Evolutionary conservation across 2,113 vertebrate species (phyloP).

Genomic region (Propithecus coquereli): DNA sequence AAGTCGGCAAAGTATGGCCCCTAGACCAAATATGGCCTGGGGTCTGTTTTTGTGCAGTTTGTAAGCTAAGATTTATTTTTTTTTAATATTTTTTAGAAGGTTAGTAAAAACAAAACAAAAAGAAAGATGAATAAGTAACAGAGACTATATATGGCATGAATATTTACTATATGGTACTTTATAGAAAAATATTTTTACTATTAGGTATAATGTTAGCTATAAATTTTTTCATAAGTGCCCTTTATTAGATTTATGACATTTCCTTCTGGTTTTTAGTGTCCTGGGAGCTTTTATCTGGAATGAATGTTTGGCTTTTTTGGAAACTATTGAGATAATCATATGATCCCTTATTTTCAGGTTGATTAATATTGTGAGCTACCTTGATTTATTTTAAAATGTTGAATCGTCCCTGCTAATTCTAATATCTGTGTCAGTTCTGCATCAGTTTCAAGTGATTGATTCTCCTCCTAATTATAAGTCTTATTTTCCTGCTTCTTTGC

Average conservation of each 20-base stretch:
- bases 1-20: neutral
- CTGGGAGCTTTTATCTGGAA: neutral
- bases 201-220: neutral
- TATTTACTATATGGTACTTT: neutral
- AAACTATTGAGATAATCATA: neutral
- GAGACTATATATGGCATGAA: neutral
- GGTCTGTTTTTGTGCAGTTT: neutral
- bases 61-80: neutral
- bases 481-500: neutral
- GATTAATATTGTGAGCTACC: neutral
- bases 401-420: neutral
- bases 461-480: neutral
- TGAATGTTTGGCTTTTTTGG: neutral
- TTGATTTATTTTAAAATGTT: neutral
- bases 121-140: neutral
- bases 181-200: neutral
- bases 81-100: neutral
- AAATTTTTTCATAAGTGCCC: neutral
- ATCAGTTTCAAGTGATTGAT: neutral
- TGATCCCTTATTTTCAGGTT: conserved; percentile 6
- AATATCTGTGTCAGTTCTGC: neutral
- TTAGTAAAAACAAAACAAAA: neutral
- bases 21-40: neutral
- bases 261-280: neutral
- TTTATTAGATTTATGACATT: neutral